Percentiles rank a stretch among this genome's conserved stretches.
phyloP scores from a whole-genome alignment of 1,140 invertebrate species.

The Manduca sexta region DNA sequence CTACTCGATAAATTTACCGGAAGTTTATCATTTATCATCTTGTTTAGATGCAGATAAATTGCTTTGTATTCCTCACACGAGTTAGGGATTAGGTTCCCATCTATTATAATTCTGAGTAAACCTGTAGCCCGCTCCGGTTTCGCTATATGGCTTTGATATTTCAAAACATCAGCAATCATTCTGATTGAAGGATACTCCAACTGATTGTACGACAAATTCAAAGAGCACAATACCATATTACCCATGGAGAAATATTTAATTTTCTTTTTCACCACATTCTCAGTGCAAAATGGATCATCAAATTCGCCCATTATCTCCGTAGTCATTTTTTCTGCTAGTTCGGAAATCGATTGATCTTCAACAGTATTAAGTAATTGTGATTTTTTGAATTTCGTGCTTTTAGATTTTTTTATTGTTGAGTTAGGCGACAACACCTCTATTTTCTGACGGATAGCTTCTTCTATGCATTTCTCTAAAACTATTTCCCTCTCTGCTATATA shows the following conservation, averaged over 20 bases:
- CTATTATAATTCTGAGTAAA: constrained; percentile 28
- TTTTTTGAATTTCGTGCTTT: not conserved
- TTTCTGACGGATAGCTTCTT: constrained; percentile 10
- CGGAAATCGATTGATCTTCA: not conserved
- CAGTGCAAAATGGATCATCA: constrained; percentile 20
- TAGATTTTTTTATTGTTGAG: too few species aligned
- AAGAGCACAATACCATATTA: constrained; percentile 29
- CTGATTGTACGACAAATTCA: constrained; percentile 38
- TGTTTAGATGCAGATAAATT: constrained; percentile 15
- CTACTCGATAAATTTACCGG: not conserved
- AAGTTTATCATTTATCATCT: not conserved
- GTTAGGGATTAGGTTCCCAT: constrained; percentile 30
- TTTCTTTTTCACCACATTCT: constrained; percentile 13
- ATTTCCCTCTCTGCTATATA: constrained; percentile 14
- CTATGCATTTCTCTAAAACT: constrained; percentile 17
- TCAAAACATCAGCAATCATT: constrained; percentile 24
- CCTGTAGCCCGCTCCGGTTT: constrained; percentile 11
- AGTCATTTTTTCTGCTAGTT: constrained; percentile 17
- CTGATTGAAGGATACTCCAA: constrained; percentile 18
- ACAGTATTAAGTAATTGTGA: not conserved
- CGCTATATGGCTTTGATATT: constrained; percentile 21
- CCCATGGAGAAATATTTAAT: constrained; percentile 16
- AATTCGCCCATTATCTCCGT: constrained; percentile 24
- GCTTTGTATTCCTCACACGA: constrained; percentile 16
- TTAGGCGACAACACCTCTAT: constrained; percentile 4